phyloP scores from a whole-genome alignment of 2,113 vertebrate genomes.

The Scopus umbretta region DNA sequence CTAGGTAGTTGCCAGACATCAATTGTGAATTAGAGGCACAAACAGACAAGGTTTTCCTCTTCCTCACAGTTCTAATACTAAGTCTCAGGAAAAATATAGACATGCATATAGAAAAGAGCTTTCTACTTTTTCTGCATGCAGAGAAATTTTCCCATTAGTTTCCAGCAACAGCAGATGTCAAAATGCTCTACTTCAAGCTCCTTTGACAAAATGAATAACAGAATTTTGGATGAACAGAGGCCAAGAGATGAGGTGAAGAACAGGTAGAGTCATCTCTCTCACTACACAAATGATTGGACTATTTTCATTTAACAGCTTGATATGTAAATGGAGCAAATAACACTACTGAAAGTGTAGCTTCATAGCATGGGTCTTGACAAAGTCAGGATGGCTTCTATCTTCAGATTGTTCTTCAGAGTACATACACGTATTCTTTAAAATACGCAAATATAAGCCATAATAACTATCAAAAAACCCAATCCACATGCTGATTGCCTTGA shows the following conservation, averaged over 20 bases:
- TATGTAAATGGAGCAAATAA: background rate
- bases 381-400: background rate
- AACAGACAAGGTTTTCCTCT: background rate
- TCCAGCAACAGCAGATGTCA: background rate
- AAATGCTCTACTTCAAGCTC: background rate
- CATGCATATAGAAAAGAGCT: background rate
- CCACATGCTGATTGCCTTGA: background rate
- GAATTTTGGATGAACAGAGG: background rate
- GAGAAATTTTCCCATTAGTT: background rate
- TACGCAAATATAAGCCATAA: background rate
- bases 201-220: background rate
- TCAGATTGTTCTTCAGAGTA: background rate
- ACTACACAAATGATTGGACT: background rate
- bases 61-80: background rate
- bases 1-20: background rate
- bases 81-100: background rate
- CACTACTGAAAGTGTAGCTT: background rate
- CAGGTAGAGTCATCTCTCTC: background rate
- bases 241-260: background rate
- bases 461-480: background rate
- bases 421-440: background rate
- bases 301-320: background rate
- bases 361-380: background rate
- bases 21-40: background rate
- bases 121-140: background rate